Evolutionary conservation across 2,888 invertebrate genomes (phyloP).

Genomic region (Sarcophaga caerulescens): DNA sequence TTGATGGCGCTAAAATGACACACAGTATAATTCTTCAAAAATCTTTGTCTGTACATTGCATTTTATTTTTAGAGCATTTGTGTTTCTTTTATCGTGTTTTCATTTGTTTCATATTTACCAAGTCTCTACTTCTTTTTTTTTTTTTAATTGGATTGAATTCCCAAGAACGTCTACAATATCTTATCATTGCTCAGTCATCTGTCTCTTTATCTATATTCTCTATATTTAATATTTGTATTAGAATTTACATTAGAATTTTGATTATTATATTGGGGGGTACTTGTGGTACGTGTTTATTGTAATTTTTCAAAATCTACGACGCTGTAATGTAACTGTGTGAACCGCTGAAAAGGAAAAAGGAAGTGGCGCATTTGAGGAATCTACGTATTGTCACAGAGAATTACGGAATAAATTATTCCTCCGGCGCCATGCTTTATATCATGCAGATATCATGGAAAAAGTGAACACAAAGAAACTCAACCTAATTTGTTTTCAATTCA

Average conservation of each 20-base stretch:
- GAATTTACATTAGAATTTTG: neutral
- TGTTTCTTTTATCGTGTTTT: neutral
- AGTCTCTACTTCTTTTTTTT: neutral
- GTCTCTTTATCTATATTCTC: neutral
- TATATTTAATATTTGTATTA: neutral
- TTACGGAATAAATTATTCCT: neutral
- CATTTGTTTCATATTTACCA: neutral
- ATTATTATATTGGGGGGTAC: neutral
- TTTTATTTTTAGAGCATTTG: neutral
- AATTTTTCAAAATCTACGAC: neutral
- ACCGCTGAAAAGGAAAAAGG: constrained; percentile 21
- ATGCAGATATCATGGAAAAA: neutral
- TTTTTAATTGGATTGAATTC: constrained; percentile 7
- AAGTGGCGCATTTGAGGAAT: constrained; percentile 22
- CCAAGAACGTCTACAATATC: constrained; percentile 7
- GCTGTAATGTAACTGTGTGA: neutral
- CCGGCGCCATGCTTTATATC: constrained; percentile 34
- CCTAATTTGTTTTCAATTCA: neutral
- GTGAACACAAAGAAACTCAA: neutral
- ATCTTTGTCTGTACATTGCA: constrained; percentile 12
- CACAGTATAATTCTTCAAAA: constrained; percentile 76
- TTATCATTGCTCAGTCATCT: constrained; percentile 49
- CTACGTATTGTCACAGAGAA: constrained; percentile 15
- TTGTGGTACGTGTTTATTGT: constrained; percentile 20
- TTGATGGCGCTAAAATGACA: constrained; percentile 78